phyloP scores from a whole-genome alignment of 2,797 vertebrate genomes.

The Dryobates pubescens region DNA sequence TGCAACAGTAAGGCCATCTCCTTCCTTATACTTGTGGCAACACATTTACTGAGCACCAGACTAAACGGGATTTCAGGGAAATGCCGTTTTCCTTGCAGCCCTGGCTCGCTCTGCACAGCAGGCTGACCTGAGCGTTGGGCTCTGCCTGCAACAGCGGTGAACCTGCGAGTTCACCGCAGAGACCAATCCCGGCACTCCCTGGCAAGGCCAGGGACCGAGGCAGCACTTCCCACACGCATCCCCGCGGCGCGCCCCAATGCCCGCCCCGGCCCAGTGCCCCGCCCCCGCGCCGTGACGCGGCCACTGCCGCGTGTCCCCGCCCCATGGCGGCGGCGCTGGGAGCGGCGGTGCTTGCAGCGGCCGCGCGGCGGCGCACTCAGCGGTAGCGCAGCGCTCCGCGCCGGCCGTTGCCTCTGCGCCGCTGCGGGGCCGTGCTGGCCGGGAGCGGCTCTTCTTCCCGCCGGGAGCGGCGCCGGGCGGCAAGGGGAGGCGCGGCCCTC shows the following conservation, averaged over 20 bases:
- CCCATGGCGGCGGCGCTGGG: not conserved
- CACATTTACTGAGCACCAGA: not conserved
- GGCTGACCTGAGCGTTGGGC: accelerated
- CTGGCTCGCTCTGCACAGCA: accelerated
- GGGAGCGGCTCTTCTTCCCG: not conserved
- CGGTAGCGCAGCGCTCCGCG: not conserved
- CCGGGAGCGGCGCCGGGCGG: not conserved
- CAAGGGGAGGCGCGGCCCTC: not conserved
- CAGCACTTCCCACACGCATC: not conserved
- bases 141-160: accelerated
- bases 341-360: not conserved
- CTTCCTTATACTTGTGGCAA: not conserved
- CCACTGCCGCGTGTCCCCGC: not conserved
- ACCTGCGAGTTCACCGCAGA: too few relatives aligned
- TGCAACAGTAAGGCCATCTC: not conserved
- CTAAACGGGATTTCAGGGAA: accelerated
- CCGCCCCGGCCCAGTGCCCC: too few relatives aligned
- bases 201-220: not conserved
- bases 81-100: not conserved
- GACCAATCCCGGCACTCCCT: too few relatives aligned
- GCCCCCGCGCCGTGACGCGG: not conserved
- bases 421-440: not conserved
- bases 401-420: not conserved
- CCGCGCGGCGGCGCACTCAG: not conserved
- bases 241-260: too few relatives aligned